Conservation (phyloP, 1,140 invertebrate genomes). For the Zelostemma sp. region DNA sequence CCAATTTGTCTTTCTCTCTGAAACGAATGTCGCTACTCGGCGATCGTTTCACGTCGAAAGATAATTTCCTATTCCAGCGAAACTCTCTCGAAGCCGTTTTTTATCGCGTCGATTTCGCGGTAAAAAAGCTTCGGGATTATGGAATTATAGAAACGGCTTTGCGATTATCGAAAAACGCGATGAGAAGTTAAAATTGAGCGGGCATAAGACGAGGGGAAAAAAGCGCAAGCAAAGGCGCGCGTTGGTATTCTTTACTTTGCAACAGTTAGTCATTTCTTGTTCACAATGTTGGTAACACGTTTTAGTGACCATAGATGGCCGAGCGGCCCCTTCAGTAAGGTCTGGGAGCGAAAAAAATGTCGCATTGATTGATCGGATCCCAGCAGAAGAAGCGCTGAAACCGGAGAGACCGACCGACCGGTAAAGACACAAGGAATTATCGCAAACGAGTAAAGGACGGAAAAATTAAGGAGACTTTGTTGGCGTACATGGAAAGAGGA, state of each 20-base stretch:
- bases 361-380: constrained; percentile 60
- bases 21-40: not conserved
- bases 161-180: constrained; percentile 1
- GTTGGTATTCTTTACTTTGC: constrained; percentile 52
- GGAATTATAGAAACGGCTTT: too few relatives aligned
- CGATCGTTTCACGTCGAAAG: too few relatives aligned
- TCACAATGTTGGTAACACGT: constrained; percentile 61
- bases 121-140: too few relatives aligned
- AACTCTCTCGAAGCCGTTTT: too few relatives aligned
- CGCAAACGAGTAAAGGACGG: not conserved
- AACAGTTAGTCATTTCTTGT: constrained; percentile 61
- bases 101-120: too few relatives aligned
- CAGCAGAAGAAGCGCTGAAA: constrained; percentile 25
- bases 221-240: constrained; percentile 16
- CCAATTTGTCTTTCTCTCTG: constrained; percentile 50
- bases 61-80: too few relatives aligned
- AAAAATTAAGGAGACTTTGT: not conserved
- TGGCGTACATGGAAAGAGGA: not conserved
- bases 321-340: constrained; percentile 51
- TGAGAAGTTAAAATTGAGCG: not conserved
- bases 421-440: constrained; percentile 5
- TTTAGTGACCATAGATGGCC: constrained; percentile 61
- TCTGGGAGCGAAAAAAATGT: constrained; percentile 53
- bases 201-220: not conserved
- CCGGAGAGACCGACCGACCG: constrained; percentile 3